A percentile compares a stretch with the other conserved stretches of the same genome.
phyloP scores from a whole-genome alignment of 2,797 vertebrate genomes.

The Pseudochirops corinnae region DNA sequence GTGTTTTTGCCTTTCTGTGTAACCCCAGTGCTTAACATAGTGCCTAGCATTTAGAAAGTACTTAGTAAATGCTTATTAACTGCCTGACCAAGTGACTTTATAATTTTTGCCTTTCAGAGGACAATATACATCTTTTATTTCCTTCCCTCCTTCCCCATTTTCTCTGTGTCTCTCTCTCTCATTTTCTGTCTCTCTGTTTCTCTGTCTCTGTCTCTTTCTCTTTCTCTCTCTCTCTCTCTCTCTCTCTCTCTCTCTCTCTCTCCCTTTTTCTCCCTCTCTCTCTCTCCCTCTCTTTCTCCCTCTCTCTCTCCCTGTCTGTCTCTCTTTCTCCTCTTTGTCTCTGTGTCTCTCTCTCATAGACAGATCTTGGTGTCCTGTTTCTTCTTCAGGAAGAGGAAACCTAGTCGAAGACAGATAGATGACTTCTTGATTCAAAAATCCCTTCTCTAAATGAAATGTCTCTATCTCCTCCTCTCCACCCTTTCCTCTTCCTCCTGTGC shows the following conservation, averaged over 20 bases:
- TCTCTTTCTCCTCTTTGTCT: background rate
- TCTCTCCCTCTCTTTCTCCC: too few species aligned
- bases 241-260: too few species aligned
- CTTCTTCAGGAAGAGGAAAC: background rate
- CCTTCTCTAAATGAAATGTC: background rate
- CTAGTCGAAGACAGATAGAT: background rate
- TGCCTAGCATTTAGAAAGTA: background rate
- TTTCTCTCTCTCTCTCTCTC: too few species aligned
- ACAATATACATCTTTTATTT: background rate
- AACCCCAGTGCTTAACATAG: background rate
- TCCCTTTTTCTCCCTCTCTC: background rate
- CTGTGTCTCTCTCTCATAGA: slow-evolving; percentile 1
- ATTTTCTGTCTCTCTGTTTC: too few species aligned
- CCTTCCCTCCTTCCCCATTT: too few species aligned
- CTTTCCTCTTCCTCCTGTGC: background rate
- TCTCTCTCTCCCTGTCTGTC: too few species aligned
- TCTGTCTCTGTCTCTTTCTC: background rate
- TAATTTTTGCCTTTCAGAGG: background rate
- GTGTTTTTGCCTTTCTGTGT: background rate
- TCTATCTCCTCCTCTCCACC: background rate
- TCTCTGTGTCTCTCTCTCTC: background rate
- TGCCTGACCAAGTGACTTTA: background rate
- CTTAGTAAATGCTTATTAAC: background rate
- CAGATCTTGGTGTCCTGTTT: slow-evolving; percentile 17
- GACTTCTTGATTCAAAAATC: background rate